Conservation (phyloP, 2,888 invertebrate species). For the Spodoptera exigua region DNA sequence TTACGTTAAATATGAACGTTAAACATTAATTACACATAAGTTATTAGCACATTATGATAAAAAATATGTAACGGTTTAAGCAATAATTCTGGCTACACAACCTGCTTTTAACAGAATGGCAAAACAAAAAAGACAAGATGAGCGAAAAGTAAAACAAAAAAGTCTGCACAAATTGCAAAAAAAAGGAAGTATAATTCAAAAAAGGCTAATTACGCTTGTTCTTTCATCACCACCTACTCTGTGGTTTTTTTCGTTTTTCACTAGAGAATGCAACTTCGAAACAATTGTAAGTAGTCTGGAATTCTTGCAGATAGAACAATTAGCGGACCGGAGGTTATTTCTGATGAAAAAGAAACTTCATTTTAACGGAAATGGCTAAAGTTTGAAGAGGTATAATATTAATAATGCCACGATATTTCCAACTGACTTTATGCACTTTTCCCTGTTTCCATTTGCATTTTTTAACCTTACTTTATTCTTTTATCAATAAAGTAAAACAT, state of each 20-base stretch:
- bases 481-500: not conserved
- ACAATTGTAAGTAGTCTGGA: slow-evolving; percentile 53
- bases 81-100: not conserved
- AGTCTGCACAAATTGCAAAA: slow-evolving; percentile 12
- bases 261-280: slow-evolving; percentile 52
- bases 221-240: slow-evolving; percentile 50
- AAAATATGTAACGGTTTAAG: no score
- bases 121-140: slow-evolving; percentile 8
- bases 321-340: slow-evolving; percentile 55
- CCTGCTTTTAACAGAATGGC: not conserved
- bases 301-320: slow-evolving; percentile 59
- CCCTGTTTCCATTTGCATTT: slow-evolving; percentile 3
- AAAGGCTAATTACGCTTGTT: slow-evolving; percentile 56
- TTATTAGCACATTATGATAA: no score
- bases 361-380: slow-evolving; percentile 41
- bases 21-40: no score
- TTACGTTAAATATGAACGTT: no score
- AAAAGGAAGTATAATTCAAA: slow-evolving; percentile 34
- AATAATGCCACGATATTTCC: slow-evolving; percentile 47
- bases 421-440: slow-evolving; percentile 34
- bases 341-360: slow-evolving; percentile 60
- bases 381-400: slow-evolving; percentile 52
- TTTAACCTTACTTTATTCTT: slow-evolving; percentile 10
- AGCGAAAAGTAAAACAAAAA: slow-evolving; percentile 6
- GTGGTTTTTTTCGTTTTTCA: slow-evolving; percentile 44